Conservation (phyloP, 2,797 vertebrate genomes). For the Tokudaia tokunoshimensis region DNA sequence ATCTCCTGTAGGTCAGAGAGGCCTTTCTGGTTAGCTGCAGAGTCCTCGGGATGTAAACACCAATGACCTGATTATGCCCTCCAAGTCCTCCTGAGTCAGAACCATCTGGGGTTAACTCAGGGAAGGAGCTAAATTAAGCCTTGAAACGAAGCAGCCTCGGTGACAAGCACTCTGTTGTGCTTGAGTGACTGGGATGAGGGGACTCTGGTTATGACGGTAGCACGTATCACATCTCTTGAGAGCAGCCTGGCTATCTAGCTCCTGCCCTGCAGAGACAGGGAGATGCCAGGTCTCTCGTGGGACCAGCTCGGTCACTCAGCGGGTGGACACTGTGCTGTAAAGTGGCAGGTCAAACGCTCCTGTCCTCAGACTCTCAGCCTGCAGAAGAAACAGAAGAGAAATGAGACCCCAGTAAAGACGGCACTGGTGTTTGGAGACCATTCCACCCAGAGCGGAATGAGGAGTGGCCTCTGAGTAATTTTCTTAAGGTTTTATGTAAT, state of each 20-base stretch:
- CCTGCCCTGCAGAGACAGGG: background rate
- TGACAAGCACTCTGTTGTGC: conserved; percentile 58
- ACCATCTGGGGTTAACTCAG: background rate
- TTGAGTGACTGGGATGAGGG: conserved; percentile 51
- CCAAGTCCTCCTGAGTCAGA: conserved; percentile 61
- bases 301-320: rapidly evolving
- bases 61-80: conserved; percentile 31
- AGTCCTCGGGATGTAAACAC: conserved; percentile 33
- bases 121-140: conserved; percentile 75
- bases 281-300: background rate
- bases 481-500: background rate
- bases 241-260: background rate
- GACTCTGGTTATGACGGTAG: conserved; percentile 53
- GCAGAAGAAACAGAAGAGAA: background rate
- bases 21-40: conserved; percentile 12
- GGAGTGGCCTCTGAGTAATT: background rate
- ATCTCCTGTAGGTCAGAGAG: background rate
- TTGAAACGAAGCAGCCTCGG: conserved; percentile 42
- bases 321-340: background rate
- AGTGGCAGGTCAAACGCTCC: background rate
- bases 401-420: background rate
- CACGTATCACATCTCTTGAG: conserved; percentile 40
- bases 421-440: background rate
- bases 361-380: background rate
- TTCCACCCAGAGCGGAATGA: background rate